Evolutionary conservation across 2,113 vertebrate species (phyloP).

Genomic region (Chunga burmeisteri): DNA sequence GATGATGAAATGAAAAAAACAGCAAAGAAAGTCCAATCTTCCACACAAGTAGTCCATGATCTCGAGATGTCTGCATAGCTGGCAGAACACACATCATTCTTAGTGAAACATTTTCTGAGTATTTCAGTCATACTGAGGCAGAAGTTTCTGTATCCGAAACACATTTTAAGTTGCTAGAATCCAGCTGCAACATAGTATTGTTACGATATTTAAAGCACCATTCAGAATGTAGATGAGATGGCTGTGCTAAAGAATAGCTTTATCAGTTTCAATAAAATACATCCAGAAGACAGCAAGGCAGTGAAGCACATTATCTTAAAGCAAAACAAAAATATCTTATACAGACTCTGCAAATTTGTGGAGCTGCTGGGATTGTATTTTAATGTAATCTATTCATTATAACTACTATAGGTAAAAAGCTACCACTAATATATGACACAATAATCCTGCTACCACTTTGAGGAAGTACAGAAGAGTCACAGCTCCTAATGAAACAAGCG

Average conservation of each 20-base stretch:
- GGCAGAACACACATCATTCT: not conserved
- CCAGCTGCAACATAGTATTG: not conserved
- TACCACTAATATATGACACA: not conserved
- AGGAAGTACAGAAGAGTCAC: not conserved
- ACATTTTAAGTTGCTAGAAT: conserved; percentile 3
- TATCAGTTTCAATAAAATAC: conserved; percentile 3
- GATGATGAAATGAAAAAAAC: not conserved
- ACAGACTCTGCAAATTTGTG: not conserved
- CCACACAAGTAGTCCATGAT: not conserved
- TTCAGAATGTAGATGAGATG: conserved; percentile 9
- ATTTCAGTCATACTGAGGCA: not conserved
- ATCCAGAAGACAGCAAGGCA: not conserved
- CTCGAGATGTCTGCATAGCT: not conserved
- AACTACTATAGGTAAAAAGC: not conserved
- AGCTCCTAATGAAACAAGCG: not conserved
- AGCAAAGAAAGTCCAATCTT: not conserved
- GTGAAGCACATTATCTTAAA: not conserved
- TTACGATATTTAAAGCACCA: not conserved
- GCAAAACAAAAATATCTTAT: not conserved
- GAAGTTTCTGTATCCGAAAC: not conserved
- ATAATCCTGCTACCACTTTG: not conserved
- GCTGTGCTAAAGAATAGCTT: not conserved
- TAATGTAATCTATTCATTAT: not conserved
- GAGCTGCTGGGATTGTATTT: not conserved
- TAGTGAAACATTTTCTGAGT: not conserved